Percentiles rank a stretch among this genome's conserved stretches.
phyloP scores from a whole-genome alignment of 64 coral and sea anemone species.

The Montipora efflorescens region DNA sequence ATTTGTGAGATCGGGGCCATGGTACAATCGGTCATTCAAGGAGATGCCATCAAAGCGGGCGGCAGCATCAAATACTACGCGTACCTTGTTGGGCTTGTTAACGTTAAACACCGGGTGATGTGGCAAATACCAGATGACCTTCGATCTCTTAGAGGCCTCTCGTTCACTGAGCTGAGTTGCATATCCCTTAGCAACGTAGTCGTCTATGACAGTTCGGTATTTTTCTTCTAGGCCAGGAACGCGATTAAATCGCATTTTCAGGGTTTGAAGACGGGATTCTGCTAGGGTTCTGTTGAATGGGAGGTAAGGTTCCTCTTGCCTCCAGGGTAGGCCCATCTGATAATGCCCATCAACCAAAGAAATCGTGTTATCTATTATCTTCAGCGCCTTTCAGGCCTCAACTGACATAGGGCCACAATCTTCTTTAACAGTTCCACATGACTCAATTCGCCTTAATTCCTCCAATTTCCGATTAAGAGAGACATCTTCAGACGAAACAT shows the following conservation, averaged over 20 bases:
- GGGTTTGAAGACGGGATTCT: neutral
- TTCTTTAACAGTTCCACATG: neutral
- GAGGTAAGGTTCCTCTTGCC: neutral
- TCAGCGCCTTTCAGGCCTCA: conserved; percentile 17
- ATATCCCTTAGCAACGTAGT: neutral
- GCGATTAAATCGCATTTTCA: neutral
- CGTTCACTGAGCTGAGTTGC: neutral
- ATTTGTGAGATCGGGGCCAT: conserved; percentile 17
- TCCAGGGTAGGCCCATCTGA: conserved; percentile 43
- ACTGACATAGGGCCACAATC: neutral
- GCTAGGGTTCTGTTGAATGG: conserved; percentile 16
- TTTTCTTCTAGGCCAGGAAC: neutral
- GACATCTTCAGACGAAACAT: neutral
- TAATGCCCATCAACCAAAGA: neutral
- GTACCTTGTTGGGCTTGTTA: conserved; percentile 47
- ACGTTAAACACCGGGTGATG: conserved; percentile 14
- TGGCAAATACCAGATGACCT: conserved; percentile 16
- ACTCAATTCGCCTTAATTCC: conserved; percentile 45
- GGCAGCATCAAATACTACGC: conserved; percentile 68
- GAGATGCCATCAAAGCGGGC: conserved; percentile 6
- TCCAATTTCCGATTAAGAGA: conserved; percentile 13
- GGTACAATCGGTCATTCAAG: conserved; percentile 13
- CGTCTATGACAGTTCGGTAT: conserved; percentile 8
- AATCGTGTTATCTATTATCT: neutral
- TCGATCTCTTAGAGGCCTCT: neutral